Conservation (phyloP, 1,140 invertebrate species). For the Drosophila kohkoa region DNA sequence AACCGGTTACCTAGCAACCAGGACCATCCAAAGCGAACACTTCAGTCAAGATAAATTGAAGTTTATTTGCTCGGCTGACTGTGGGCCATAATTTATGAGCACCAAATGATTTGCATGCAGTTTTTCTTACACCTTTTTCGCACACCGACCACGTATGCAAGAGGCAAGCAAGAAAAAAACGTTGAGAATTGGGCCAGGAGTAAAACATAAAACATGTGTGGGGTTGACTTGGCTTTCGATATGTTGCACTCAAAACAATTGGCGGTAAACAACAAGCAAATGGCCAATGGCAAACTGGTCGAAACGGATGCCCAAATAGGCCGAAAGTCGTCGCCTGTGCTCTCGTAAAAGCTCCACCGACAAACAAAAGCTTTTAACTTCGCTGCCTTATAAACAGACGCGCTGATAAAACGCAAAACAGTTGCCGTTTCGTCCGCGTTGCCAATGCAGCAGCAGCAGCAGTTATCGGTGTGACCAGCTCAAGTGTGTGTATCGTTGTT, state of each 20-base stretch:
- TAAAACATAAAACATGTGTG: slow-evolving; percentile 41
- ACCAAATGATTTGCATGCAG: slow-evolving; percentile 76
- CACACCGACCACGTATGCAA: slow-evolving; percentile 11
- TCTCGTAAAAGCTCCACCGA: slow-evolving; percentile 33
- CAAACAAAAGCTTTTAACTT: slow-evolving; percentile 47
- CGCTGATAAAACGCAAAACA: slow-evolving; percentile 68
- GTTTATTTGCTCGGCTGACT: slow-evolving; percentile 62
- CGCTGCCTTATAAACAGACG: slow-evolving; percentile 63
- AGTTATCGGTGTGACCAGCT: slow-evolving; percentile 12
- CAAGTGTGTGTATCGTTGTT: not conserved
- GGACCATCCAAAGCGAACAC: not conserved
- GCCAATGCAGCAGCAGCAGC: slow-evolving; percentile 44
- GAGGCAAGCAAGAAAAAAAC: slow-evolving; percentile 15
- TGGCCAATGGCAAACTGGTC: slow-evolving; percentile 53
- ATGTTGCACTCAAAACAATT: slow-evolving; percentile 75
- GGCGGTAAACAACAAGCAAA: slow-evolving; percentile 55
- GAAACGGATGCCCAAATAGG: slow-evolving; percentile 50
- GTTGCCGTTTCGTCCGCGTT: slow-evolving; percentile 76
- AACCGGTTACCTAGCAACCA: not conserved
- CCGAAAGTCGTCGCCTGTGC: slow-evolving; percentile 31
- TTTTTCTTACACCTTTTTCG: slow-evolving; percentile 54
- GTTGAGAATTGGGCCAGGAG: slow-evolving; percentile 1
- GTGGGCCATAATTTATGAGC: slow-evolving; percentile 71
- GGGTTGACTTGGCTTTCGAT: slow-evolving; percentile 58
- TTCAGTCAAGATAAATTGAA: slow-evolving; percentile 67